These are phyloP conservation scores for Ahaetulla prasina DNA, from an alignment of 2,113 vertebrate genomes.

Conservation along the genomic window DNA sequence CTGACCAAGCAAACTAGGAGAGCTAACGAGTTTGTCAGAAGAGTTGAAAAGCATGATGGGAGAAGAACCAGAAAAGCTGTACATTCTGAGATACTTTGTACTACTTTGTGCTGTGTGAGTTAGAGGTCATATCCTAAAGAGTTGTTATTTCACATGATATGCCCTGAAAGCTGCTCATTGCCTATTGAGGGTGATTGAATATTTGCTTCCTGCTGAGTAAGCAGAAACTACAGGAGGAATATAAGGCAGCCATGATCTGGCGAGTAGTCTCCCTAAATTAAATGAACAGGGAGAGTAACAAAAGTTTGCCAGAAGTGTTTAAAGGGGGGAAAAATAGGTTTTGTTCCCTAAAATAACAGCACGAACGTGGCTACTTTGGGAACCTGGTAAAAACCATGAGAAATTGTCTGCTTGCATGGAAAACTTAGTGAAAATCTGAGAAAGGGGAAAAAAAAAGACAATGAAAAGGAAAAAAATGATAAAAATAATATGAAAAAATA, in stretches of 20 bases:
- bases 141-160: neutral
- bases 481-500: neutral
- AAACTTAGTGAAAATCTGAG: neutral
- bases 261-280: neutral
- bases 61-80: neutral
- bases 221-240: neutral
- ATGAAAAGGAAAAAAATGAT: neutral
- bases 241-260: neutral
- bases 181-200: neutral
- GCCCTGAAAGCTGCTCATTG: neutral
- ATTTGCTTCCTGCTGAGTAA: neutral
- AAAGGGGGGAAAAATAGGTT: neutral
- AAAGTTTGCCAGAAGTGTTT: neutral
- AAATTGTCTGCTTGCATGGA: neutral
- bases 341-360: neutral
- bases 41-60: neutral
- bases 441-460: neutral
- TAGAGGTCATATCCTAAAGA: neutral
- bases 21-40: neutral
- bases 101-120: neutral
- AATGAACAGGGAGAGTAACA: neutral
- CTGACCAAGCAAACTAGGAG: neutral
- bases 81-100: neutral
- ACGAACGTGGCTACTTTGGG: neutral
- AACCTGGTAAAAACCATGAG: neutral